These are phyloP conservation scores for Cariama cristata DNA, from an alignment of 2,113 vertebrate genomes.

Conservation along the genomic window DNA sequence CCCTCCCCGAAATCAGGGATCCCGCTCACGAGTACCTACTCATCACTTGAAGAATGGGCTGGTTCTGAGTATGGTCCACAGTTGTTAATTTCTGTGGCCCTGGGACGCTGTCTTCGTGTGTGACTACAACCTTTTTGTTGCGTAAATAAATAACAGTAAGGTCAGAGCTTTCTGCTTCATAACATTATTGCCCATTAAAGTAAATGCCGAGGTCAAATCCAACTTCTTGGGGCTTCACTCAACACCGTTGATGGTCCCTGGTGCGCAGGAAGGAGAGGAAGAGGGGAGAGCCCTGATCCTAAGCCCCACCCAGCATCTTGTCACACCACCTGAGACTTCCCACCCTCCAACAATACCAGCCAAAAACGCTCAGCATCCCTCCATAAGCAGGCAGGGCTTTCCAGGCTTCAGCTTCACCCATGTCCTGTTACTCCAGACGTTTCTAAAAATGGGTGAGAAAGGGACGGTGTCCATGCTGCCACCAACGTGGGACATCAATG, in stretches of 20 bases:
- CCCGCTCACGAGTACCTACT: accelerated
- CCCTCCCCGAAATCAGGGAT: not conserved
- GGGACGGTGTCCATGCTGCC: accelerated
- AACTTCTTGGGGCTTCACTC: not conserved
- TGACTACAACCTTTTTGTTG: not conserved
- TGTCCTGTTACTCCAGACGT: accelerated
- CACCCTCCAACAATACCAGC: accelerated
- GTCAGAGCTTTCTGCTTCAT: not conserved
- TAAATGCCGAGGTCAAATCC: accelerated
- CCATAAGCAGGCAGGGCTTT: accelerated
- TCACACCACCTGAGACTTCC: not conserved
- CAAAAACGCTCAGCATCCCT: not conserved
- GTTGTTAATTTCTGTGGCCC: not conserved
- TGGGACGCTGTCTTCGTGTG: not conserved
- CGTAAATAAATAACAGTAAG: not conserved
- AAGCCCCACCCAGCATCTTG: not conserved
- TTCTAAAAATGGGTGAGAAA: not conserved
- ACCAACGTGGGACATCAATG: accelerated
- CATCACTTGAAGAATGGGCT: not conserved
- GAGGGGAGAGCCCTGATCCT: not conserved
- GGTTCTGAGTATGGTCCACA: accelerated
- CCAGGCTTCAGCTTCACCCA: not conserved
- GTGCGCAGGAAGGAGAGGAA: not conserved
- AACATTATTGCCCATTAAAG: not conserved
- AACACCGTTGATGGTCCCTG: not conserved